phyloP scores from a whole-genome alignment of 2,797 vertebrate species.

The Morus bassanus region DNA sequence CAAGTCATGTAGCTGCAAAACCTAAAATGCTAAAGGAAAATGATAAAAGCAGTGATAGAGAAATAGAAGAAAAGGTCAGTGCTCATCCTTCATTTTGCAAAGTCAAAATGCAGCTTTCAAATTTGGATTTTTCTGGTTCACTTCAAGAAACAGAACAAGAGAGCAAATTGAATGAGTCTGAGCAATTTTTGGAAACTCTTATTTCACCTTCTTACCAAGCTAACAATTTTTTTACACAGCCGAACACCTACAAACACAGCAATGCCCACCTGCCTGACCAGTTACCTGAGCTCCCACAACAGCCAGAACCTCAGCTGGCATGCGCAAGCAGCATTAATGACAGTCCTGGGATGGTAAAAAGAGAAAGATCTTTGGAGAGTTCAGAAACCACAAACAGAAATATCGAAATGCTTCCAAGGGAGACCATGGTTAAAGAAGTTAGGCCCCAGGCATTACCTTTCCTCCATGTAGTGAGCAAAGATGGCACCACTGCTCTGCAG shows the following conservation, averaged over 20 bases:
- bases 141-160: constrained; percentile 34
- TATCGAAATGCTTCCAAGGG: background rate
- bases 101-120: constrained; percentile 60
- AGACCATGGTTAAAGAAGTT: constrained; percentile 21
- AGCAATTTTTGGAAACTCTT: constrained; percentile 39
- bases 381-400: constrained; percentile 41
- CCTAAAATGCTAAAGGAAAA: constrained; percentile 59
- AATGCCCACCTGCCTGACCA: constrained; percentile 41
- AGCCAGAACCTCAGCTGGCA: constrained; percentile 6
- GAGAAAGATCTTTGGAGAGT: constrained; percentile 45
- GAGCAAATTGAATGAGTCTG: constrained; percentile 1
- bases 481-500: constrained; percentile 82
- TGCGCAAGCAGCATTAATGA: background rate
- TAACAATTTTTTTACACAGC: constrained; percentile 21
- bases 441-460: constrained; percentile 73
- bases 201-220: constrained; percentile 34
- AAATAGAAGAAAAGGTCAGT: constrained; percentile 44
- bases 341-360: background rate
- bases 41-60: constrained; percentile 21
- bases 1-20: constrained; percentile 27
- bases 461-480: constrained; percentile 85
- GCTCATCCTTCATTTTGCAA: constrained; percentile 57
- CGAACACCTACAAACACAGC: constrained; percentile 46
- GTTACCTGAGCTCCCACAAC: constrained; percentile 28
- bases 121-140: constrained; percentile 50